Evolutionary conservation across 2,888 invertebrate genomes (phyloP).

Genomic region (Tetragonisca angustula): DNA sequence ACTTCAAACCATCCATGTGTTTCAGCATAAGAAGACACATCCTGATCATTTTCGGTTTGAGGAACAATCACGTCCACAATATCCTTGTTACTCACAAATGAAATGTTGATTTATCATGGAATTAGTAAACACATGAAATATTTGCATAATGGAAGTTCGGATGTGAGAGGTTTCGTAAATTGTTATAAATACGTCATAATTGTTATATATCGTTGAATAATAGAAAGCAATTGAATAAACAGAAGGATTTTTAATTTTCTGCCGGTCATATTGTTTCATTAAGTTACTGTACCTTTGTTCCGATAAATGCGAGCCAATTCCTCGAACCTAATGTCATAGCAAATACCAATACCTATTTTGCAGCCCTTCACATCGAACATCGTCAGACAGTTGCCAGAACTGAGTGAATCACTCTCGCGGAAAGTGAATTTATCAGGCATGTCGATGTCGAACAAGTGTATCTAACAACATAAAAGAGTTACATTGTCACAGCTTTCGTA

Average conservation of each 20-base stretch:
- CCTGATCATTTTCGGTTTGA: too few species aligned
- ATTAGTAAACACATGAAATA: too few species aligned
- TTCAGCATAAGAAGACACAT: too few species aligned
- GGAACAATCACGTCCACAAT: too few species aligned
- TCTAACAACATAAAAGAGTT: slow-evolving; percentile 84
- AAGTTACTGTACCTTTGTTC: slow-evolving; percentile 83
- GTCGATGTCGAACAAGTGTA: slow-evolving; percentile 98
- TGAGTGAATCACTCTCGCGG: slow-evolving; percentile 94
- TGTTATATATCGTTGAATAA: too few species aligned
- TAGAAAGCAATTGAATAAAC: background rate
- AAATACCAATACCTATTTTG: slow-evolving; percentile 96
- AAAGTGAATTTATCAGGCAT: slow-evolving; percentile 96
- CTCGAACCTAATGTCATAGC: slow-evolving; percentile 96
- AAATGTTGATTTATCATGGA: too few species aligned
- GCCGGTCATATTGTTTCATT: background rate
- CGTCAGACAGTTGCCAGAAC: slow-evolving; percentile 90
- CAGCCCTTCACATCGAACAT: slow-evolving; percentile 89
- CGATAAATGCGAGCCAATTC: slow-evolving; percentile 93
- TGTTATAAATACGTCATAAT: too few species aligned
- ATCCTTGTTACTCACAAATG: too few species aligned
- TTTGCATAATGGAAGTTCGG: too few species aligned
- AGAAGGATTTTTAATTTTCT: background rate
- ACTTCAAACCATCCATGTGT: too few species aligned
- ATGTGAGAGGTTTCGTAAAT: too few species aligned
- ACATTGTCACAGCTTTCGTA: background rate